Evolutionary conservation across 2,888 invertebrate genomes (phyloP).

Genomic region (Hydrotaea diabolus): DNA sequence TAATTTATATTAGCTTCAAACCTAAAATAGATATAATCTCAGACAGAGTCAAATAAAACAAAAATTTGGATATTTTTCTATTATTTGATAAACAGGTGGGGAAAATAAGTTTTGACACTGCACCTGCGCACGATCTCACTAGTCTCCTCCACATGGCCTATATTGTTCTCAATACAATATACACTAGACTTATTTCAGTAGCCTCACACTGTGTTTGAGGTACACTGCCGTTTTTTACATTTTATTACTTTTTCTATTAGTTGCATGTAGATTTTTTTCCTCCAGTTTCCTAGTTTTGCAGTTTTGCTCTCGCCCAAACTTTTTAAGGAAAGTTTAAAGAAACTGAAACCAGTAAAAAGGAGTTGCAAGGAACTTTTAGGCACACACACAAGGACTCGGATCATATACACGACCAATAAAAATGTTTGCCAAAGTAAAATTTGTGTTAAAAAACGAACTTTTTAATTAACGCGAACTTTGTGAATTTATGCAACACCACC

Average conservation of each 20-base stretch:
- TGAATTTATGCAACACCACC: slow-evolving; percentile 40
- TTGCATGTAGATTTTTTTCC: slow-evolving; percentile 16
- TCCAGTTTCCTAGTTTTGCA: not conserved
- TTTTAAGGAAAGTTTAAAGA: slow-evolving; percentile 41
- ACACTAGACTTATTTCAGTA: not conserved
- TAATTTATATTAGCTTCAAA: no score
- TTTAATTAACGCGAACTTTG: slow-evolving; percentile 54
- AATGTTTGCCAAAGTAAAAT: slow-evolving; percentile 40
- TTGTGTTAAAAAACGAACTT: slow-evolving; percentile 35
- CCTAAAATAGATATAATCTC: no score
- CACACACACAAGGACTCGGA: not conserved
- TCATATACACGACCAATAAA: slow-evolving; percentile 24
- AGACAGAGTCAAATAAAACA: no score
- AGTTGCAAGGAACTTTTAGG: not conserved
- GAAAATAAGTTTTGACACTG: no score
- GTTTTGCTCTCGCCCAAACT: slow-evolving; percentile 13
- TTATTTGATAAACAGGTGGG: no score
- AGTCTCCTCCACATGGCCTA: no score
- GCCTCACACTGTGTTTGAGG: not conserved
- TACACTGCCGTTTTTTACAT: slow-evolving; percentile 2
- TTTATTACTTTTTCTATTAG: slow-evolving; percentile 47
- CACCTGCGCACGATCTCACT: no score
- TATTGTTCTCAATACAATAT: no score
- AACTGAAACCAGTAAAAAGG: slow-evolving; percentile 17
- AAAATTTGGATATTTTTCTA: no score